phyloP scores from a whole-genome alignment of 2,113 vertebrate species.

The Cisticola juncidis region DNA sequence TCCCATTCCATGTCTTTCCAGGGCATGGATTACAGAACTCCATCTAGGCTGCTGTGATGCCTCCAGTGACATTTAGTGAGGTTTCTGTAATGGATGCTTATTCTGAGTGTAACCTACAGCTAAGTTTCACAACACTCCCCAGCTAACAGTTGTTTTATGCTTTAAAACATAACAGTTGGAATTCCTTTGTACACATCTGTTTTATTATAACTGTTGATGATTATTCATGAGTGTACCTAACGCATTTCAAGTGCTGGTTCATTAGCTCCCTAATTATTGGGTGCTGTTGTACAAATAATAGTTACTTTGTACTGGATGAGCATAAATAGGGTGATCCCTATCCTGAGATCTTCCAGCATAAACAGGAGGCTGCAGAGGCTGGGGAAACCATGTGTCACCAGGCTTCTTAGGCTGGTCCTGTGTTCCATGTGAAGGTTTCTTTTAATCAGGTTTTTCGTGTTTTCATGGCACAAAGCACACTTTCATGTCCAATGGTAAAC shows the following conservation, averaged over 20 bases:
- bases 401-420: background rate
- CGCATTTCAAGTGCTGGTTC: conserved; percentile 30
- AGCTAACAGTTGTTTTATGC: conserved; percentile 31
- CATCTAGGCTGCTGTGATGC: background rate
- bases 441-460: background rate
- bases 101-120: conserved; percentile 5
- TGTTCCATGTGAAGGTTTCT: background rate
- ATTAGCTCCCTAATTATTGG: conserved; percentile 59
- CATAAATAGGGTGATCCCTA: conserved; percentile 36
- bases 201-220: conserved; percentile 41
- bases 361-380: background rate
- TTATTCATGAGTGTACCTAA: conserved; percentile 59
- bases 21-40: background rate
- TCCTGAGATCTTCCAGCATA: background rate
- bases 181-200: background rate
- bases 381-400: background rate
- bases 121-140: background rate
- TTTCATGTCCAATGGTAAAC: background rate
- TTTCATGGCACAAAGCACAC: background rate
- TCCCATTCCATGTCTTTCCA: background rate
- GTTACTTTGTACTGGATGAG: conserved; percentile 19
- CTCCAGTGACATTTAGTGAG: background rate
- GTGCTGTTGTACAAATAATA: conserved; percentile 53
- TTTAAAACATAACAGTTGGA: conserved; percentile 39
- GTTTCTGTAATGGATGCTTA: background rate